A percentile compares a stretch with the other conserved stretches of the same genome.
Evolutionary conservation across 2,888 invertebrate genomes (phyloP).

Genomic region (Hipparchia sbordonii): DNA sequence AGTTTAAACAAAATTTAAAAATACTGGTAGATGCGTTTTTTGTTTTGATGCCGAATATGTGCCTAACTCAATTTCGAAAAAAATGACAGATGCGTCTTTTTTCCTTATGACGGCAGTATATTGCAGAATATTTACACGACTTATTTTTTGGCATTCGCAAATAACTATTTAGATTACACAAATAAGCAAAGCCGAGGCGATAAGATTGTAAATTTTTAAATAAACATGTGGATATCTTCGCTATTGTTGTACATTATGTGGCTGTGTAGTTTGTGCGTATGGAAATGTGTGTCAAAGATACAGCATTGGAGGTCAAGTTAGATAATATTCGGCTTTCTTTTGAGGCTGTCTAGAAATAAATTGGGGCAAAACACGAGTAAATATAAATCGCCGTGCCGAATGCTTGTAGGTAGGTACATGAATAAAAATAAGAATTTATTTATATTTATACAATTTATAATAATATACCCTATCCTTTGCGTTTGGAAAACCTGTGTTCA

Average conservation of each 20-base stretch:
- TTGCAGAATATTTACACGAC: not conserved
- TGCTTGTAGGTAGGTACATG: no score
- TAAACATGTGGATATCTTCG: conserved; percentile 6
- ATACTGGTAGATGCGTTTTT: no score
- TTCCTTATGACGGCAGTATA: no score
- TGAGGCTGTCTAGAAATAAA: not conserved
- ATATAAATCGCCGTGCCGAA: no score
- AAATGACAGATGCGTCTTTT: no score
- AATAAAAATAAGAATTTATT: no score
- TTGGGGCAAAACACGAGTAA: not conserved
- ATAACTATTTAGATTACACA: conserved; percentile 16
- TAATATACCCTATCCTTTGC: no score
- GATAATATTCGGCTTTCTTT: conserved; percentile 25
- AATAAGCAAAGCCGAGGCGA: conserved; percentile 10
- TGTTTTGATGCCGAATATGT: no score
- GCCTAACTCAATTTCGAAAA: no score
- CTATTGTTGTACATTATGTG: not conserved
- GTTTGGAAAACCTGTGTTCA: no score
- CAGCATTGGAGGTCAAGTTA: conserved; percentile 4
- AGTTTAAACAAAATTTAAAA: no score
- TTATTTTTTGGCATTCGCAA: conserved; percentile 16
- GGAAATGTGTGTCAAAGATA: conserved; percentile 18
- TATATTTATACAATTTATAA: no score
- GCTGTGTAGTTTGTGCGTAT: conserved; percentile 4
- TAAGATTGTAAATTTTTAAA: conserved; percentile 19